These are phyloP conservation scores for Polypterus senegalus DNA, from an alignment of 2,113 vertebrate species.

Conservation along the genomic window DNA sequence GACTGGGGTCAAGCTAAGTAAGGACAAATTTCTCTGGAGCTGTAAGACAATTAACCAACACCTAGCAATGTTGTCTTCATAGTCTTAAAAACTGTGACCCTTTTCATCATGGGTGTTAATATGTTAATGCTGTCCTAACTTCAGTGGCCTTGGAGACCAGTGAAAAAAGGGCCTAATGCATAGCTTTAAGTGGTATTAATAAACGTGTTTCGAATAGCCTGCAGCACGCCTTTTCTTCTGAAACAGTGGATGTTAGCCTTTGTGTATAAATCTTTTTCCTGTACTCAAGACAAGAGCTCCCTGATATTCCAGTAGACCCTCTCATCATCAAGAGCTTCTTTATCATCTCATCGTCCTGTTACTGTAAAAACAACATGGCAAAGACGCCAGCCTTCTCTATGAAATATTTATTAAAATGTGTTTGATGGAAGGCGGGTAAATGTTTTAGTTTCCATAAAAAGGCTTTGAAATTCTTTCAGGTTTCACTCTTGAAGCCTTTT, in stretches of 20 bases:
- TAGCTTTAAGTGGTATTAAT: too few species aligned
- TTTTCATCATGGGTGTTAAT: too few species aligned
- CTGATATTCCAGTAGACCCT: conserved; percentile 12
- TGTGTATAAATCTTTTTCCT: conserved; percentile 19
- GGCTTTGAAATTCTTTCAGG: neutral
- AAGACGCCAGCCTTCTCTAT: neutral
- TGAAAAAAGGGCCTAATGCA: too few species aligned
- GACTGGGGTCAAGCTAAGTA: too few species aligned
- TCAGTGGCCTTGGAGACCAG: too few species aligned
- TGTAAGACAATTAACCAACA: too few species aligned
- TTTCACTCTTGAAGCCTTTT: neutral
- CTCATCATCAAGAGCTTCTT: conserved; percentile 9
- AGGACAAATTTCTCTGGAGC: too few species aligned
- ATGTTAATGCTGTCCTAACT: too few species aligned
- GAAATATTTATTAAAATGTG: neutral
- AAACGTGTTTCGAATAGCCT: neutral
- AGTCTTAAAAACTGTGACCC: too few species aligned
- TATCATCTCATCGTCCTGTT: neutral
- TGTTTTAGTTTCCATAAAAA: neutral
- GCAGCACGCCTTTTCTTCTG: conserved; percentile 7
- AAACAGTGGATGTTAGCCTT: conserved; percentile 7
- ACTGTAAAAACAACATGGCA: neutral
- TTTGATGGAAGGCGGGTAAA: neutral
- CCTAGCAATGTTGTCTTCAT: too few species aligned
- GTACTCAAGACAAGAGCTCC: conserved; percentile 13